Base-by-base conservation (phyloP, 2,113 vertebrate species). In the Azemiops feae region DNA sequence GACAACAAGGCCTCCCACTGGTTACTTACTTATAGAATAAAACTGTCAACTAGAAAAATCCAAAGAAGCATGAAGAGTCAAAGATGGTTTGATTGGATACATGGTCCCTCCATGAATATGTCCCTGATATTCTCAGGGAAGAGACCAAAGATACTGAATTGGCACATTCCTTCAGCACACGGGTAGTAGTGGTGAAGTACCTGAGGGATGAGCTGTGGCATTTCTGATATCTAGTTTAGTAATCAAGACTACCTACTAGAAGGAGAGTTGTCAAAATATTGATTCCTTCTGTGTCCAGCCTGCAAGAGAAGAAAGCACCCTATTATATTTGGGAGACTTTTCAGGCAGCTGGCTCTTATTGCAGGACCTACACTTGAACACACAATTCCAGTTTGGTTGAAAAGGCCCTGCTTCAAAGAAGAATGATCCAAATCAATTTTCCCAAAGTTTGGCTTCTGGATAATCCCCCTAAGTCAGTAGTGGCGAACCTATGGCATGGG, bases 201-300 rank as follows among this genome's bases (percentile, higher is more conserved):
- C 39, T 27, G 86, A 2, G 50, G 39, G 7, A 16, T 88, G 34
- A 88, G 55, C 8, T 45, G 6, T 34, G 18, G 18, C 0, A 1
- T 94, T 88, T 6, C 1, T 27, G 2, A n/a, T 85, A 3, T 0
- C 39, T 23, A 4, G 20, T 34, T 0, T 4, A 53, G 10, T 34
- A 93, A 0, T 39, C n/a, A 22, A 45, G 34, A 2, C 1, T 57
- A 85, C 98, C 98, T 97, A 99, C 99, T 98, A 98, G 93, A 20
- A 99, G 97, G 14, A 99, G 97, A 81, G 97, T 97, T 60, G 96
- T 95, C 93, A 99, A 97, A 91, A 99, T 95, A 90, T 98, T 98
- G 0, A 99, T 99, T 92, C 99, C 99, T 27, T 99, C 99, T 0
- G 98, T 97, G 96, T 99, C 99, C 97, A 99, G 95, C 96, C 99